Evolutionary conservation across 30 jellyfish, hydroid and myxozoan genomes (phyloP).

Genomic region (Sanderia malayensis): DNA sequence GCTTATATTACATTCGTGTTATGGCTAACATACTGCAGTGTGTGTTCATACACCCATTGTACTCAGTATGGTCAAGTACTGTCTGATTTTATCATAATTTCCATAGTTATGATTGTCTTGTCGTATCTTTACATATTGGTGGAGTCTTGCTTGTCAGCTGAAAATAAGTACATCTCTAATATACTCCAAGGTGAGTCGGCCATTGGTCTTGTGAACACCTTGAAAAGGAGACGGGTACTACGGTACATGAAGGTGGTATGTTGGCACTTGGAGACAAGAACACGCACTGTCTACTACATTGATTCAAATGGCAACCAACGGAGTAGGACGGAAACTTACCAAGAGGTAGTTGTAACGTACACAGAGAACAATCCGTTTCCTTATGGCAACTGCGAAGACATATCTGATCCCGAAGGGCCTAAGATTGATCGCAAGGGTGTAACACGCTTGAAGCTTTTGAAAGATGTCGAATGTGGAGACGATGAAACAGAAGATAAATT

Average conservation of each 20-base stretch:
- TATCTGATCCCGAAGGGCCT: constrained; percentile 38
- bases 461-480: constrained; percentile 45
- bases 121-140: constrained; percentile 32
- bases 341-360: constrained; percentile 43
- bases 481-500: constrained; percentile 35
- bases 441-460: constrained; percentile 35
- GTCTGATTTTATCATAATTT: constrained; percentile 4
- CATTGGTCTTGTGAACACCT: constrained; percentile 5
- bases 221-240: too few species aligned
- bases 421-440: constrained; percentile 18
- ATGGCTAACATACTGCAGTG: constrained; percentile 28
- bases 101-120: constrained; percentile 23
- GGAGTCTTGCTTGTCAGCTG: constrained; percentile 57
- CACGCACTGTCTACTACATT: constrained; percentile 32
- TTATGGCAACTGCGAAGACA: constrained; percentile 14
- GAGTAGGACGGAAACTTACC: constrained; percentile 41
- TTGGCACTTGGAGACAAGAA: constrained; percentile 58
- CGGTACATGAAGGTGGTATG: constrained; percentile 41
- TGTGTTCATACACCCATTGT: constrained; percentile 13
- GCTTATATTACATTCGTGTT: constrained; percentile 34
- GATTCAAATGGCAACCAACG: constrained; percentile 57
- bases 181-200: constrained; percentile 21
- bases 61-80: constrained; percentile 20
- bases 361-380: constrained; percentile 35
- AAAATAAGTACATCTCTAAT: constrained; percentile 23